A percentile compares a stretch with the other conserved stretches of the same genome.
phyloP scores from a whole-genome alignment of 2,888 invertebrate species.

The Mimas tiliae region DNA sequence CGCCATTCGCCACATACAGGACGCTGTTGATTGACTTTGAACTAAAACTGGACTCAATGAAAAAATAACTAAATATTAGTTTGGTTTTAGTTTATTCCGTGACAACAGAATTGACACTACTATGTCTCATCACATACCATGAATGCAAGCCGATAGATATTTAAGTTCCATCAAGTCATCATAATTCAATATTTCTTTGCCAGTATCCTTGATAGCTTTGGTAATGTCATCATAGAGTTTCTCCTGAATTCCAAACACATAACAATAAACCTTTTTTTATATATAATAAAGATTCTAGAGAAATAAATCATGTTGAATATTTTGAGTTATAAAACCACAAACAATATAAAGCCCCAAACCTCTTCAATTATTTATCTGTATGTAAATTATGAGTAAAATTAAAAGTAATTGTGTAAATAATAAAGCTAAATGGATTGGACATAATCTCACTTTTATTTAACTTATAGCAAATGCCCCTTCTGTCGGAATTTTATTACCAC shows the following conservation, averaged over 20 bases:
- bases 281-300: neutral
- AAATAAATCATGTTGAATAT: too few species aligned
- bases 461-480: neutral
- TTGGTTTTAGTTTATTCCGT: too few species aligned
- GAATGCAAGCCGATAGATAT: constrained; percentile 63
- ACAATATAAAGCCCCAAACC: too few species aligned
- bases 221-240: constrained; percentile 61
- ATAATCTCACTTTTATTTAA: neutral
- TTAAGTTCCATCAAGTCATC: constrained; percentile 63
- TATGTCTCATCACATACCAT: constrained; percentile 46
- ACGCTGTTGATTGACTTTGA: too few species aligned
- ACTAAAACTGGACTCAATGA: too few species aligned
- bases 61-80: too few species aligned
- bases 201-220: constrained; percentile 51
- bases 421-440: neutral
- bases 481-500: neutral
- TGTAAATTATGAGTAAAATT: neutral
- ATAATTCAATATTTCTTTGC: constrained; percentile 62
- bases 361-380: neutral
- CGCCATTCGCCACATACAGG: too few species aligned
- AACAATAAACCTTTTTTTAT: neutral
- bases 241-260: constrained; percentile 47
- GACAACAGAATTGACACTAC: too few species aligned
- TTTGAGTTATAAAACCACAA: too few species aligned
- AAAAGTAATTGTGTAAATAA: too few species aligned